Evolutionary conservation across 2,888 invertebrate genomes (phyloP).

Genomic region (Eilema sororculum): DNA sequence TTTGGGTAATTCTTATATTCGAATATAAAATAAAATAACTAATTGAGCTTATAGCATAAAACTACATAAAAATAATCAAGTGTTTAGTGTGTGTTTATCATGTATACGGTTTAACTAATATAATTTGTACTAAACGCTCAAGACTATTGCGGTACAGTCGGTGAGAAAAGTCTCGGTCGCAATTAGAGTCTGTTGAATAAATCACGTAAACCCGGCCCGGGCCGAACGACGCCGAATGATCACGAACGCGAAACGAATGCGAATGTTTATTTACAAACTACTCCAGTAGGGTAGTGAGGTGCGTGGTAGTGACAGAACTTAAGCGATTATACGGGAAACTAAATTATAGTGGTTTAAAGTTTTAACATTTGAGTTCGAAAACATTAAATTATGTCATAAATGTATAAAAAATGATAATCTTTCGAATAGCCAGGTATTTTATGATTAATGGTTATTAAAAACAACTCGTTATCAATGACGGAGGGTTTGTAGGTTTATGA

Average conservation of each 20-base stretch:
- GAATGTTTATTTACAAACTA: slow-evolving; percentile 68
- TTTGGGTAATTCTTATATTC: too few species aligned
- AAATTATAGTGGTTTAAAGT: background rate
- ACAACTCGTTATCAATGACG: too few species aligned
- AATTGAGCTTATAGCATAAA: too few species aligned
- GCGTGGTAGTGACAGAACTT: slow-evolving; percentile 32
- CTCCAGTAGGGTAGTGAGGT: slow-evolving; percentile 49
- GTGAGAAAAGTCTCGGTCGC: slow-evolving; percentile 50
- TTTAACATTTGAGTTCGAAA: background rate
- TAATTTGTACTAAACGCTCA: slow-evolving; percentile 38
- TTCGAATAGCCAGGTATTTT: background rate
- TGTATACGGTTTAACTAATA: background rate
- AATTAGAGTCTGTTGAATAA: slow-evolving; percentile 65
- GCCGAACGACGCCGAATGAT: slow-evolving; percentile 57
- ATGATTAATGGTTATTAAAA: background rate
- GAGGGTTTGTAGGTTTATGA: too few species aligned
- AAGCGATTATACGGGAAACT: slow-evolving; percentile 20
- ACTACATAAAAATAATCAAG: background rate
- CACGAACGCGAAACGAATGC: slow-evolving; percentile 58
- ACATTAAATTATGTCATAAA: background rate
- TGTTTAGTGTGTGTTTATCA: background rate
- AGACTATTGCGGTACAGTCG: slow-evolving; percentile 45
- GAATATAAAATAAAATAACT: too few species aligned
- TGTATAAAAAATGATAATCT: background rate
- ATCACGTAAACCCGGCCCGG: slow-evolving; percentile 58